phyloP scores from a whole-genome alignment of 2,888 invertebrate species.

The Cheilosia vernalis region DNA sequence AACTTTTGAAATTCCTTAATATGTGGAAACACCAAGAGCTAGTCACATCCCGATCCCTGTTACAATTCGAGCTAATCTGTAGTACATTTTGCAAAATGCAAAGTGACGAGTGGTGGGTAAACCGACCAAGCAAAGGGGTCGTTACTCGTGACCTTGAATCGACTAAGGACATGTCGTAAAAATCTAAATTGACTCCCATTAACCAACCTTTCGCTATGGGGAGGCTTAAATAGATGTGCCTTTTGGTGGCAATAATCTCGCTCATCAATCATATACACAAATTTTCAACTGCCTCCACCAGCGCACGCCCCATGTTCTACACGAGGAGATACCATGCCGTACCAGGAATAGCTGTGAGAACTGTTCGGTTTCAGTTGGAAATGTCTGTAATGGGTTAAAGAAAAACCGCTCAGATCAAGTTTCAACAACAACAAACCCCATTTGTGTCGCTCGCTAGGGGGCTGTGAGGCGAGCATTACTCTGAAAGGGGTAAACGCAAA shows the following conservation, averaged over 20 bases:
- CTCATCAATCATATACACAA: constrained; percentile 32
- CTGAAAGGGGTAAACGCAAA: constrained; percentile 50
- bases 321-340: background rate
- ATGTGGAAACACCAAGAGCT: constrained; percentile 21
- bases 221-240: background rate
- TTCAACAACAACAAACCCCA: constrained; percentile 56
- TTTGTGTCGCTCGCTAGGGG: background rate
- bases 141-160: constrained; percentile 27
- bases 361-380: constrained; percentile 28
- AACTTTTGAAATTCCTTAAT: constrained; percentile 43
- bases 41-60: background rate
- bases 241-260: constrained; percentile 35
- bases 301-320: background rate
- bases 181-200: constrained; percentile 25
- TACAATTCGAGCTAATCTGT: no score
- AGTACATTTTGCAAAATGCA: no score
- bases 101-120: no score
- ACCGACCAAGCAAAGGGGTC: background rate
- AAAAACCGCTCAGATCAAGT: constrained; percentile 56
- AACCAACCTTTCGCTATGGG: background rate
- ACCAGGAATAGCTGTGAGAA: constrained; percentile 38
- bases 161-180: constrained; percentile 10
- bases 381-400: constrained; percentile 49
- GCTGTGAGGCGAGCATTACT: constrained; percentile 11
- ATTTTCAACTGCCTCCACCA: background rate